These are phyloP conservation scores for Cotesia typhae DNA, from an alignment of 1,140 invertebrate species.

Conservation along the genomic window DNA sequence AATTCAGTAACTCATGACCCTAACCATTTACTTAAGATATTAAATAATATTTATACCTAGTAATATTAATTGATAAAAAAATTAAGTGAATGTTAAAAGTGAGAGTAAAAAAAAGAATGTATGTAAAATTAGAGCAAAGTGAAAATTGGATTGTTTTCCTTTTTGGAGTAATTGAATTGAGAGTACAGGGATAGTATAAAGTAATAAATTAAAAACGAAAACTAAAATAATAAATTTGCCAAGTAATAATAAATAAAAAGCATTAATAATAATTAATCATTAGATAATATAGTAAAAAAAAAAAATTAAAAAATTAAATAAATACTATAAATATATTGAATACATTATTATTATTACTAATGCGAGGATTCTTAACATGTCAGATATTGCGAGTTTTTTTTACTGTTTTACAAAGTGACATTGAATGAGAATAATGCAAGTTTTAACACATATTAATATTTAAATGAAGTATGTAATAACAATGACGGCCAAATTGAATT, in stretches of 20 bases:
- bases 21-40: slow-evolving; percentile 51
- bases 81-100: slow-evolving; percentile 43
- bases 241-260: slow-evolving; percentile 57
- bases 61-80: slow-evolving; percentile 18
- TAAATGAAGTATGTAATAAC: slow-evolving; percentile 35
- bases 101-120: neutral
- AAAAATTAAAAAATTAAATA: neutral
- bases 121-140: neutral
- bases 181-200: slow-evolving; percentile 8
- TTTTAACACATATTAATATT: slow-evolving; percentile 43
- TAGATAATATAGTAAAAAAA: slow-evolving; percentile 42
- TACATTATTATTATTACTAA: slow-evolving; percentile 36
- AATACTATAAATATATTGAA: slow-evolving; percentile 26
- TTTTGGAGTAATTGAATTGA: neutral
- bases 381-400: slow-evolving; percentile 50
- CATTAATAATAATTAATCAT: slow-evolving; percentile 51
- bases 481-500: slow-evolving; percentile 6
- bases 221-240: slow-evolving; percentile 51
- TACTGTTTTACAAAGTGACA: slow-evolving; percentile 50
- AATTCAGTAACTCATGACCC: slow-evolving; percentile 50
- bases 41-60: slow-evolving; percentile 24
- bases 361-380: slow-evolving; percentile 50
- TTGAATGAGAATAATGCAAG: slow-evolving; percentile 40
- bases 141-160: neutral
- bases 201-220: slow-evolving; percentile 10